Evolutionary conservation across 2,113 vertebrate genomes (phyloP).

Genomic region (Aepyceros melampus): DNA sequence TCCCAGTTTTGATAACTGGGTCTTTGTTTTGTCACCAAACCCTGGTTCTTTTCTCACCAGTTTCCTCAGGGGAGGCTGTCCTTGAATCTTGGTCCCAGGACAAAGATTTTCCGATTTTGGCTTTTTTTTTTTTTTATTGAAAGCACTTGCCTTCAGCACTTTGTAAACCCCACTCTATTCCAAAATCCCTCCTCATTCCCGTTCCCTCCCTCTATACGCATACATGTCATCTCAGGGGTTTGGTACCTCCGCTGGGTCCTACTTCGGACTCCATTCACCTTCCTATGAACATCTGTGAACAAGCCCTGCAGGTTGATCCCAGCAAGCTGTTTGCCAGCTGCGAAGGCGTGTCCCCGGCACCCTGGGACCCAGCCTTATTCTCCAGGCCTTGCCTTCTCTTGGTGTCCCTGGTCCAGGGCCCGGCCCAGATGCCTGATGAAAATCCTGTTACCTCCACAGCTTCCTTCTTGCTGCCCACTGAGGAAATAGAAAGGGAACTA

Average conservation of each 20-base stretch:
- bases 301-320: neutral
- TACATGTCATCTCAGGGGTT: neutral
- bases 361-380: neutral
- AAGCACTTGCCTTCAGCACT: neutral
- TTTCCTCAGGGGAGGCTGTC: neutral
- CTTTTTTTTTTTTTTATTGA: neutral
- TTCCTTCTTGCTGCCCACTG: neutral
- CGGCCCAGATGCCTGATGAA: neutral
- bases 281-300: neutral
- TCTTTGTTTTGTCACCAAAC: conserved; percentile 38
- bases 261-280: neutral
- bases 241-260: neutral
- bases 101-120: neutral
- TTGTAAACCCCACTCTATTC: neutral
- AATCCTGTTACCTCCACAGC: neutral
- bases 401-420: neutral
- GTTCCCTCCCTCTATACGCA: neutral
- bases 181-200: neutral
- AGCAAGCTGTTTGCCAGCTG: neutral
- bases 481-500: neutral
- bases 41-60: neutral
- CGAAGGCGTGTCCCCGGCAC: rapidly evolving
- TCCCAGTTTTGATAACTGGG: conserved; percentile 49
- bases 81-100: neutral
- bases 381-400: neutral